Conservation (phyloP, 2,888 invertebrate species). For the Erebia palarica region DNA sequence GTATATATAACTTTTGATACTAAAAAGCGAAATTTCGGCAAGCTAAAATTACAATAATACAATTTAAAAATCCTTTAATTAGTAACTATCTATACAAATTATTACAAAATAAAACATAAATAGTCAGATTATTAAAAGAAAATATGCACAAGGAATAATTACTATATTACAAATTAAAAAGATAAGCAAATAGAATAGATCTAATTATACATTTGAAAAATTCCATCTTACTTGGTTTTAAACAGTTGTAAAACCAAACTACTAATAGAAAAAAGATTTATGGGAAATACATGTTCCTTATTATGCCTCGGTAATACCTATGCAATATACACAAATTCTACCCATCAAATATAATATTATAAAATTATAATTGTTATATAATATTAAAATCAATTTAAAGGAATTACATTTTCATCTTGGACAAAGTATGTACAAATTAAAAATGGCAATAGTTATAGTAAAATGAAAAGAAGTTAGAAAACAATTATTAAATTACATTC, state of each 20-base stretch:
- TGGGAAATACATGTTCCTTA: no score
- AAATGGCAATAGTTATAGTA: background rate
- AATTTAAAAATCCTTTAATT: constrained; percentile 21
- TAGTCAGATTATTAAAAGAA: constrained; percentile 55
- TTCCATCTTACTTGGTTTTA: no score
- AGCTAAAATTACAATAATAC: constrained; percentile 51
- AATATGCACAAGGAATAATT: constrained; percentile 47
- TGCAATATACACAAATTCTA: background rate
- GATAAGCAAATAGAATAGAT: background rate
- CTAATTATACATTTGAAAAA: no score
- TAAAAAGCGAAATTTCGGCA: constrained; percentile 64
- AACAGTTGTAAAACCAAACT: no score
- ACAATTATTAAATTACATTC: constrained; percentile 14
- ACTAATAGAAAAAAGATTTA: no score
- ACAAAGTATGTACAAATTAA: constrained; percentile 15
- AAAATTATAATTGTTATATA: background rate
- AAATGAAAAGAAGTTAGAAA: background rate
- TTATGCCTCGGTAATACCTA: no score
- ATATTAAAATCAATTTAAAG: background rate
- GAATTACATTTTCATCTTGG: background rate
- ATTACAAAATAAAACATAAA: constrained; percentile 67
- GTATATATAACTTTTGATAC: constrained; percentile 33
- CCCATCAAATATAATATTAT: background rate
- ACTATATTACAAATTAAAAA: constrained; percentile 39
- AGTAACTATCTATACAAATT: constrained; percentile 52